Evolutionary conservation across 2,797 vertebrate genomes (phyloP).

Genomic region (Ctenosaura bakeri): DNA sequence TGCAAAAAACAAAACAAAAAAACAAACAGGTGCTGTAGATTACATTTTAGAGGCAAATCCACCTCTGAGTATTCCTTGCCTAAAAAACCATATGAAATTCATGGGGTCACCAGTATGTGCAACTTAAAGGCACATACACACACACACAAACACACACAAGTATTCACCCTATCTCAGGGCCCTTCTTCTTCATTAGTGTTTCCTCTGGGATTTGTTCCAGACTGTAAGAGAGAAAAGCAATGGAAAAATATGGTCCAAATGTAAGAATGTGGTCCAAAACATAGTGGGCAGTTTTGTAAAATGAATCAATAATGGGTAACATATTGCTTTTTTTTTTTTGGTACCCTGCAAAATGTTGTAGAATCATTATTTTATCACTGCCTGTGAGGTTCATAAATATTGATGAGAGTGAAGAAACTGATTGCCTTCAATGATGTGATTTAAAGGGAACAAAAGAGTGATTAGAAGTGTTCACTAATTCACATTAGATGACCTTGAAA

Average conservation of each 20-base stretch:
- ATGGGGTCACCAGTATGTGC: no score
- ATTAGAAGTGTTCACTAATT: conserved; percentile 5
- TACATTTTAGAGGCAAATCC: no score
- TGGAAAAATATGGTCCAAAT: neutral
- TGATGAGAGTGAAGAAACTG: neutral
- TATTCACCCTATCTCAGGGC: neutral
- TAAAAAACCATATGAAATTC: no score
- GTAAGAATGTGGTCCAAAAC: neutral
- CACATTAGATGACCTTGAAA: neutral
- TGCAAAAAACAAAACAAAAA: no score
- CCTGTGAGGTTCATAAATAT: neutral
- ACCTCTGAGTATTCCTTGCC: no score
- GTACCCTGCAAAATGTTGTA: neutral
- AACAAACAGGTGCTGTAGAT: no score
- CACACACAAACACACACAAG: no score
- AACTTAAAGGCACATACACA: no score
- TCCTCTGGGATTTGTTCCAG: neutral
- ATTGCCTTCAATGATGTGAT: neutral
- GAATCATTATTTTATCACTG: neutral
- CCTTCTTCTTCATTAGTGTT: neutral
- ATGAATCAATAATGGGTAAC: neutral
- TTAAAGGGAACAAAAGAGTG: neutral
- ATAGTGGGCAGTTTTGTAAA: neutral
- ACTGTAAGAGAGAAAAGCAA: neutral
- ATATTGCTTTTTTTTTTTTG: no score